Evolutionary conservation across 2,797 vertebrate genomes (phyloP).

Genomic region (Hyperoplus immaculatus): DNA sequence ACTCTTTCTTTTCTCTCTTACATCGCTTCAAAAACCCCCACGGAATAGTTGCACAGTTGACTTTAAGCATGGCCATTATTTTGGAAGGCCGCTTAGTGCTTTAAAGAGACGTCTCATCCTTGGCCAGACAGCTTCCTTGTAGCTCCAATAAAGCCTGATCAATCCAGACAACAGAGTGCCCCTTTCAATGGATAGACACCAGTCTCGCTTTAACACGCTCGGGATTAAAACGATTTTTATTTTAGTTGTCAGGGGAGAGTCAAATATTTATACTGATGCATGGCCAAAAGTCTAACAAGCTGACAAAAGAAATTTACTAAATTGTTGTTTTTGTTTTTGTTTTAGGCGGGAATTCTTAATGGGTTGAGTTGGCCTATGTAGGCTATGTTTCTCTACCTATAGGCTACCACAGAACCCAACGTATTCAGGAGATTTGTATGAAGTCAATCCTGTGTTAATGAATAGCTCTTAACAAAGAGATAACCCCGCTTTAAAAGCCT

Average conservation of each 20-base stretch:
- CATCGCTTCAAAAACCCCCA: conserved; percentile 21
- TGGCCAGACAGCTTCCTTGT: conserved; percentile 40
- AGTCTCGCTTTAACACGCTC: conserved; percentile 21
- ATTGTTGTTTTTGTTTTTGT: neutral
- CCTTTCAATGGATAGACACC: conserved; percentile 25
- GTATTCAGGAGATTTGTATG: neutral
- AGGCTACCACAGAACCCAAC: neutral
- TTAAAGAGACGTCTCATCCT: conserved; percentile 53
- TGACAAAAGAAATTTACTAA: neutral
- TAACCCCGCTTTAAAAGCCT: conserved; percentile 16
- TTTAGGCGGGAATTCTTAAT: neutral
- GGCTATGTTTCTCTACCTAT: no score
- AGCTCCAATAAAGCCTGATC: conserved; percentile 53
- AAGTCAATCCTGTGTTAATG: neutral
- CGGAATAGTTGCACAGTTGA: conserved; percentile 39
- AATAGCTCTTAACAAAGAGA: conserved; percentile 4
- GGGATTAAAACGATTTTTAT: conserved; percentile 35
- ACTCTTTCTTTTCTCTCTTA: conserved; percentile 16
- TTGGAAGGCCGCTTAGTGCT: conserved; percentile 52
- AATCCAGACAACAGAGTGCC: conserved; percentile 51
- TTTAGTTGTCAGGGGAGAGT: conserved; percentile 11
- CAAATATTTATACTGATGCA: conserved; percentile 13
- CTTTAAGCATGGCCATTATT: conserved; percentile 44
- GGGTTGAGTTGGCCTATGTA: neutral
- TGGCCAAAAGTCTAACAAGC: conserved; percentile 15